Conservation (phyloP, 2,113 vertebrate genomes). For the Copsychus sechellarum region DNA sequence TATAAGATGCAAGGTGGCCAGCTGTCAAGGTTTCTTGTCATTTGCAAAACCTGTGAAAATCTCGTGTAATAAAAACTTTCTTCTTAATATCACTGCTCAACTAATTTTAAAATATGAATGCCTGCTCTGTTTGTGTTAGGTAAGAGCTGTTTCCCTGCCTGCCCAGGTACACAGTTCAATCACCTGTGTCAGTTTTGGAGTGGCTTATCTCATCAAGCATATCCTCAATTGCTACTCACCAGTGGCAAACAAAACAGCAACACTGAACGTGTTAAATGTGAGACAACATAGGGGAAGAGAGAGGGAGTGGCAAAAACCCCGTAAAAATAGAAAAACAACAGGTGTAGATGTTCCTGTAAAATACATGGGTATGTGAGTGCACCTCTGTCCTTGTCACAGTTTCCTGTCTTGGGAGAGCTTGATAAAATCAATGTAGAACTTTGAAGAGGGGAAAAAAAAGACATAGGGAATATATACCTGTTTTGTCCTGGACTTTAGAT, state of each 20-base stretch:
- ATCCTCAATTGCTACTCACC: neutral
- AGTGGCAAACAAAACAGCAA: neutral
- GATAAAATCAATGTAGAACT: neutral
- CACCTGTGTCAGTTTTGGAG: neutral
- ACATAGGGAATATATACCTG: too few relatives aligned
- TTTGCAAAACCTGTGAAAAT: neutral
- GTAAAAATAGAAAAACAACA: neutral
- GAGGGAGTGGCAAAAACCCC: rapidly evolving
- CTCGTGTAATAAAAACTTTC: neutral
- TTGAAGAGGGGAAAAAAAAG: neutral
- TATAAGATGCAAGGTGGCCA: constrained; percentile 5
- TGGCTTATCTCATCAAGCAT: neutral
- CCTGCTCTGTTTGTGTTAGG: neutral
- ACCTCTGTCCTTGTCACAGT: neutral
- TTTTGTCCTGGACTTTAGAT: neutral
- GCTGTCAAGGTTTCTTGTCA: neutral
- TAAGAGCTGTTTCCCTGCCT: neutral
- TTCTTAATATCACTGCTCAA: neutral
- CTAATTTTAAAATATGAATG: neutral
- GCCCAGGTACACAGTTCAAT: neutral
- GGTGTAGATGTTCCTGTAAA: neutral
- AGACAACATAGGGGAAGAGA: rapidly evolving
- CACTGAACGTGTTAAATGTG: neutral
- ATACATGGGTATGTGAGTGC: neutral
- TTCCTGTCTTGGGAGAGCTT: neutral